Evolutionary conservation across 1,140 invertebrate species (phyloP).

Genomic region (Macrobrachium rosenbergii): DNA sequence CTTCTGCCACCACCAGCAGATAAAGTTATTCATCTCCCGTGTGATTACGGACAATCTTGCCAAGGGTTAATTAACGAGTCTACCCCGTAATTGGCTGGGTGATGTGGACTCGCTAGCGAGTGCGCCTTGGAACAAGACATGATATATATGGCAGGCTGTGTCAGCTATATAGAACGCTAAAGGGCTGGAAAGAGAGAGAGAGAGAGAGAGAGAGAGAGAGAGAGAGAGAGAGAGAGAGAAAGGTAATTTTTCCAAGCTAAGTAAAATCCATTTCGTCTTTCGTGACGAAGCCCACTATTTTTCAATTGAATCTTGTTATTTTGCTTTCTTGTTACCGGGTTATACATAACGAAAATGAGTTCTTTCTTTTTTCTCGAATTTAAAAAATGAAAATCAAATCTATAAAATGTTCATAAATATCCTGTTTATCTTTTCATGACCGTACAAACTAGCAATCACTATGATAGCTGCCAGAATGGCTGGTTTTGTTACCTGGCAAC

Average conservation of each 20-base stretch:
- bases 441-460: no score
- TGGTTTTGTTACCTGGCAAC: no score
- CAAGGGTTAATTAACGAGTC: constrained; percentile 52
- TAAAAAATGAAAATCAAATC: no score
- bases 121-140: neutral
- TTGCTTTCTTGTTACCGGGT: no score
- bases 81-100: constrained; percentile 31
- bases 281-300: no score
- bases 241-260: neutral
- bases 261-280: neutral
- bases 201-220: constrained; percentile 23
- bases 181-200: neutral
- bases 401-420: no score
- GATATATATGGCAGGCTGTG: neutral
- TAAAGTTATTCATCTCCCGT: constrained; percentile 53
- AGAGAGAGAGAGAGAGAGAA: constrained; percentile 35
- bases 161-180: neutral
- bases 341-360: no score
- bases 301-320: no score
- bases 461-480: no score
- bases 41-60: constrained; percentile 50
- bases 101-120: constrained; percentile 10
- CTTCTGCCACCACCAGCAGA: constrained; percentile 36
- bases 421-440: no score
- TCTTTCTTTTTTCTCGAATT: no score